phyloP scores from a whole-genome alignment of 2,797 vertebrate genomes.

The Phrynocephalus forsythii region DNA sequence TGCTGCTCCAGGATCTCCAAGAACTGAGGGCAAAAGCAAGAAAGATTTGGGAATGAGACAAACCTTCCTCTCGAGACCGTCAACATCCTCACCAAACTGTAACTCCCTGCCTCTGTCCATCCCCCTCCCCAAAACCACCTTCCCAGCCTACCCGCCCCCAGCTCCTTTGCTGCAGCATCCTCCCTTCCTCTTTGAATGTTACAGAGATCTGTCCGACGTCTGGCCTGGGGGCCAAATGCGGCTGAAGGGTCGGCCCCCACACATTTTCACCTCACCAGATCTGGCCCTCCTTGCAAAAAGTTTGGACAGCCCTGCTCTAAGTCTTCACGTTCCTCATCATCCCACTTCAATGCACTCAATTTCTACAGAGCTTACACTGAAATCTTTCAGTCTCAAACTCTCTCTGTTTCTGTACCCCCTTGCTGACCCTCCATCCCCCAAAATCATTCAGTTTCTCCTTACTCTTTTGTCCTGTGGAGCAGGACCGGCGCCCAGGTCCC shows the following conservation, averaged over 20 bases:
- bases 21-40: conserved; percentile 75
- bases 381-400: not conserved
- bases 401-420: not conserved
- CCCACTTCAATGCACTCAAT: not conserved
- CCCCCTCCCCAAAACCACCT: too few relatives aligned
- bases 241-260: too few relatives aligned
- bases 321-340: too few relatives aligned
- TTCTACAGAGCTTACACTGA: not conserved
- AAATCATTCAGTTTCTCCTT: not conserved
- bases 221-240: too few relatives aligned
- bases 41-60: conserved; percentile 4
- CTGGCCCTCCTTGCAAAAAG: too few relatives aligned
- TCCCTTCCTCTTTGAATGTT: too few relatives aligned
- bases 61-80: not conserved
- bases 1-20: conserved; percentile 83
- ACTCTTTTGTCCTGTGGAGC: conserved; percentile 70
- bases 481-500: conserved; percentile 64
- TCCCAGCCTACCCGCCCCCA: too few relatives aligned
- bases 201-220: too few relatives aligned
- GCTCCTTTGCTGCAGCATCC: too few relatives aligned
- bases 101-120: too few relatives aligned
- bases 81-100: not conserved
- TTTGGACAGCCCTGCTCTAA: too few relatives aligned
- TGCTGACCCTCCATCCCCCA: not conserved
- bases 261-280: too few relatives aligned